Percentiles rank a stretch among this genome's conserved stretches.
Conservation (phyloP, 2,797 vertebrate species). For the Siniperca undulata region DNA sequence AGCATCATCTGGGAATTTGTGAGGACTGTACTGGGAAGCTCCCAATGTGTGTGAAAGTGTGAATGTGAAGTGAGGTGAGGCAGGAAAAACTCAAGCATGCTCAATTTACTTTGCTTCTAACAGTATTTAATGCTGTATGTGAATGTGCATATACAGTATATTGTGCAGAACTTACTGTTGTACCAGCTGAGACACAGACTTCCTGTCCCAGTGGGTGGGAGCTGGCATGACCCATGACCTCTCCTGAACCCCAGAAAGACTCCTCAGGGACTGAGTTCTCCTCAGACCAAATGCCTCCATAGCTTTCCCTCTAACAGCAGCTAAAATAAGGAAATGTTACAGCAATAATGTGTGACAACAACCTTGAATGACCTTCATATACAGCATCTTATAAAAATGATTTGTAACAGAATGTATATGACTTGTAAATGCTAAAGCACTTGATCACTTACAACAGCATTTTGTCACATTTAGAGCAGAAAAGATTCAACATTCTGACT, state of each 20-base stretch:
- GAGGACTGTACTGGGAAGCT: neutral
- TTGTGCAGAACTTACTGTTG: slow-evolving; percentile 75
- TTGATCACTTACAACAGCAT: neutral
- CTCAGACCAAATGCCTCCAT: slow-evolving; percentile 74
- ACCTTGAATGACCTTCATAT: neutral
- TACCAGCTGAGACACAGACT: slow-evolving; percentile 85
- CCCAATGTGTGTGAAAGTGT: neutral
- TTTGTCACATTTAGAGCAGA: neutral
- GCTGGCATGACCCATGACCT: slow-evolving; percentile 67
- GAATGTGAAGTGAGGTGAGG: neutral
- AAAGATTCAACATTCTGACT: neutral
- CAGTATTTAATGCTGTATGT: neutral
- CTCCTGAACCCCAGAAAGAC: slow-evolving; percentile 70
- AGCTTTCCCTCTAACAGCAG: slow-evolving; percentile 14
- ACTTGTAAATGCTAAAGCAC: neutral
- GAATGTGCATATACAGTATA: neutral
- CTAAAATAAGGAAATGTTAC: slow-evolving; percentile 15
- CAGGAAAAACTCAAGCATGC: neutral
- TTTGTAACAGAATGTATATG: neutral
- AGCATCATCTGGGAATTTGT: neutral
- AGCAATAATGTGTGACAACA: neutral
- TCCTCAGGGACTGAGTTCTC: slow-evolving; percentile 82
- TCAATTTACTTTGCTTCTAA: neutral
- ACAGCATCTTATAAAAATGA: neutral
- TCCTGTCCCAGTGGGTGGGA: slow-evolving; percentile 64